These are phyloP conservation scores for Bombus difficillimus DNA, from an alignment of 1,140 invertebrate species.

Conservation along the genomic window DNA sequence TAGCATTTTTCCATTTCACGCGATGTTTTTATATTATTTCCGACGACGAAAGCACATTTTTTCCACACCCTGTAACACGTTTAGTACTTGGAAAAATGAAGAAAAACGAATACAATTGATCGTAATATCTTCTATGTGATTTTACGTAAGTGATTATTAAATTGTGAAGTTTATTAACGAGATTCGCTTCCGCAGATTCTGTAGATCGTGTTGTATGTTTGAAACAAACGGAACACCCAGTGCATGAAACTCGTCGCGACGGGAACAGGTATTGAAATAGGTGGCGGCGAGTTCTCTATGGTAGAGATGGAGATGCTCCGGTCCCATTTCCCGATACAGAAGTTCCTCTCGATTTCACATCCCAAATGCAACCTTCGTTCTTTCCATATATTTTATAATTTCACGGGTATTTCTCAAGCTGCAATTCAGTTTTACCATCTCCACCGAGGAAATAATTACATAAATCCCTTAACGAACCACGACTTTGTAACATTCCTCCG, in stretches of 20 bases:
- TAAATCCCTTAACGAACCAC: background rate
- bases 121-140: background rate
- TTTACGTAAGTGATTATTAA: no score
- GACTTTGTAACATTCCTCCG: background rate
- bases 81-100: no score
- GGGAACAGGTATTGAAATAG: conserved; percentile 40
- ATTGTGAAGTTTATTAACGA: background rate
- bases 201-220: background rate
- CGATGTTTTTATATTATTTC: no score
- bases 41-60: no score
- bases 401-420: background rate
- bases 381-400: conserved; percentile 1
- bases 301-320: background rate
- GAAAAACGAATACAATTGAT: background rate
- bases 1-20: no score
- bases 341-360: conserved; percentile 24
- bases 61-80: no score
- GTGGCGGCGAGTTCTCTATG: conserved; percentile 12
- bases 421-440: background rate
- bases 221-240: conserved; percentile 16
- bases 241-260: background rate
- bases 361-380: background rate
- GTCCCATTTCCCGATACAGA: conserved; percentile 4
- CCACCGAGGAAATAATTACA: background rate
- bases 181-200: background rate